Percentiles rank a stretch among this genome's conserved stretches.
These are phyloP conservation scores for Drosophila rufa DNA, from an alignment of 1,140 invertebrate species.

Conservation along the genomic window DNA sequence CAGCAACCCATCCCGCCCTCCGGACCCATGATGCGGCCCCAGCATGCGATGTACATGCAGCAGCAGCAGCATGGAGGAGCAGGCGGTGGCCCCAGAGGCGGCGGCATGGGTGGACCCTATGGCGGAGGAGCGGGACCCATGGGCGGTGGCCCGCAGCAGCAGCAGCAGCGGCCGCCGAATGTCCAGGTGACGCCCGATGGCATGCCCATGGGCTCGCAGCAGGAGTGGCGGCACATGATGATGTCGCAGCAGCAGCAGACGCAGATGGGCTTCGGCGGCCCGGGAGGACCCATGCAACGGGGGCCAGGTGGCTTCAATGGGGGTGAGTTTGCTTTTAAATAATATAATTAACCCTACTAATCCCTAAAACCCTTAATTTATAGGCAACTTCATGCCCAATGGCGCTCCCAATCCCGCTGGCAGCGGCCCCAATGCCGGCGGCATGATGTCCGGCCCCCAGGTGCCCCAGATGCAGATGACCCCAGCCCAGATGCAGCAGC, in stretches of 20 bases:
- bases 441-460: conserved; percentile 76
- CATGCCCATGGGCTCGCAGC: conserved; percentile 87
- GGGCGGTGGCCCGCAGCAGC: conserved; percentile 71
- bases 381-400: conserved; percentile 82
- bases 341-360: background rate
- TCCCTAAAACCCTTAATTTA: background rate
- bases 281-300: conserved; percentile 86
- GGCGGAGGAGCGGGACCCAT: conserved; percentile 69
- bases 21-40: conserved; percentile 89
- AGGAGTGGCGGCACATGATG: conserved; percentile 90
- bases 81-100: conserved; percentile 66
- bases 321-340: conserved; percentile 84
- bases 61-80: conserved; percentile 85
- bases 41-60: conserved; percentile 86
- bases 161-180: conserved; percentile 85
- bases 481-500: conserved; percentile 86
- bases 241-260: conserved; percentile 89
- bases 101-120: conserved; percentile 85
- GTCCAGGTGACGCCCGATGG: conserved; percentile 86
- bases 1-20: conserved; percentile 90
- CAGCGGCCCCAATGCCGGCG: conserved; percentile 67
- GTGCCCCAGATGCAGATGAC: conserved; percentile 86
- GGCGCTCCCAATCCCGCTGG: conserved; percentile 60
- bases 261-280: conserved; percentile 86
- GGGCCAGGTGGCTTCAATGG: conserved; percentile 89